Evolutionary conservation across 37 sponge, comb jelly and placozoan genomes (phyloP).

Genomic region (Corticium candelabrum): DNA sequence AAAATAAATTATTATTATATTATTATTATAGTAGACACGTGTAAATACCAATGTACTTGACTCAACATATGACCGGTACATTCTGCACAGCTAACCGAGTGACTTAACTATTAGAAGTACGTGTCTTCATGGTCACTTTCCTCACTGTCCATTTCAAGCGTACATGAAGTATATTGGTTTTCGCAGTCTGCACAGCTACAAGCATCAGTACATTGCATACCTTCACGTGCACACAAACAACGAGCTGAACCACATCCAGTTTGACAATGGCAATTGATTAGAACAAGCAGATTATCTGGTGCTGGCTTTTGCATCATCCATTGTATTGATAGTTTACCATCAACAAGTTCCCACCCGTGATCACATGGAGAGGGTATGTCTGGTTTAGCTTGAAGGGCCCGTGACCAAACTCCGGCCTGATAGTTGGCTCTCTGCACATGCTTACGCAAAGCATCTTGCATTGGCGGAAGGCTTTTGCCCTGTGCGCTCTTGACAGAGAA

Average conservation of each 20-base stretch:
- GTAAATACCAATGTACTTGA: too few species aligned
- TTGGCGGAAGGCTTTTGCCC: background rate
- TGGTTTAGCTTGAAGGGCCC: background rate
- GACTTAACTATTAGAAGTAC: too few species aligned
- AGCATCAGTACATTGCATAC: background rate
- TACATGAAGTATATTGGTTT: too few species aligned
- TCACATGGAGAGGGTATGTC: background rate
- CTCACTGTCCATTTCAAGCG: too few species aligned
- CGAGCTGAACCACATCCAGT: background rate
- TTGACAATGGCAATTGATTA: background rate
- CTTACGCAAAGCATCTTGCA: background rate
- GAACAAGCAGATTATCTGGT: background rate
- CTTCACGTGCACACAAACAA: background rate
- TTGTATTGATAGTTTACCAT: background rate
- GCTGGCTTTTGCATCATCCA: conserved; percentile 3
- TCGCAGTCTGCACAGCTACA: background rate
- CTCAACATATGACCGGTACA: too few species aligned
- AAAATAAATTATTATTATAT: too few species aligned
- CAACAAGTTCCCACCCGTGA: background rate
- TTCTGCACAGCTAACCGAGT: too few species aligned
- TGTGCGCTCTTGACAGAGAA: too few species aligned
- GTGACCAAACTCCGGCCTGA: background rate
- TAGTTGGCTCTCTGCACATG: background rate
- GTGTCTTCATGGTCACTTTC: too few species aligned
- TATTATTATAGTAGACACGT: too few species aligned